phyloP scores from a whole-genome alignment of 53 echinoderm and acorn worm genomes.

The Henricia sp. region DNA sequence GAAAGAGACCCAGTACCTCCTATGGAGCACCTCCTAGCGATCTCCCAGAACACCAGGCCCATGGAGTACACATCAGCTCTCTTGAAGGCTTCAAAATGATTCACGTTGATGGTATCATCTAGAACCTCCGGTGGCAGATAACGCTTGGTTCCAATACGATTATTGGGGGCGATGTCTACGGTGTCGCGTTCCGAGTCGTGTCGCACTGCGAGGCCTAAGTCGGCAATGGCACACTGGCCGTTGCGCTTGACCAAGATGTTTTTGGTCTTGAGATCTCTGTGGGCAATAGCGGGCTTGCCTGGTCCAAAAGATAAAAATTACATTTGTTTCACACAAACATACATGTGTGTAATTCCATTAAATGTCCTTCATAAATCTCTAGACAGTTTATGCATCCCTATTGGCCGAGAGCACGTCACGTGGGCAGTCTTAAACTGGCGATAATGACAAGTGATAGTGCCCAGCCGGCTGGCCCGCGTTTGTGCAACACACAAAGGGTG shows the following conservation, averaged over 20 bases:
- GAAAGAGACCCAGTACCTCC: slow-evolving; percentile 69
- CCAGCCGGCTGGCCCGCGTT: no score
- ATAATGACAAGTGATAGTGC: no score
- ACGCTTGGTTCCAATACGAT: slow-evolving; percentile 95
- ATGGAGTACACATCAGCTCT: slow-evolving; percentile 96
- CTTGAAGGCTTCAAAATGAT: slow-evolving; percentile 99
- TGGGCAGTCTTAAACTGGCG: no score
- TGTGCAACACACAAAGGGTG: no score
- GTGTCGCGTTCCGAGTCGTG: slow-evolving; percentile 94
- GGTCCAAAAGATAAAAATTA: no score
- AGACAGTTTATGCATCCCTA: no score
- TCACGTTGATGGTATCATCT: slow-evolving; percentile 94
- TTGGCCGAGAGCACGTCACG: no score
- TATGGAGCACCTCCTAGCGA: slow-evolving; percentile 84
- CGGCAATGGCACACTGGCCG: slow-evolving; percentile 97
- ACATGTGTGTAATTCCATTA: no score
- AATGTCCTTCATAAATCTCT: no score
- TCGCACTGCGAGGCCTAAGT: slow-evolving; percentile 94
- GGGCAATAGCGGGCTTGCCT: slow-evolving; percentile 99
- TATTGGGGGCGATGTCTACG: slow-evolving; percentile 97
- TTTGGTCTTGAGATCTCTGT: slow-evolving; percentile 96
- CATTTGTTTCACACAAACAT: no score
- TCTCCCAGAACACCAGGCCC: slow-evolving; percentile 96
- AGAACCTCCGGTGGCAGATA: slow-evolving; percentile 99
- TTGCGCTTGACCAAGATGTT: slow-evolving; percentile 97